Conservation (phyloP, 2,888 invertebrate species). For the Aphodius sticticus region DNA sequence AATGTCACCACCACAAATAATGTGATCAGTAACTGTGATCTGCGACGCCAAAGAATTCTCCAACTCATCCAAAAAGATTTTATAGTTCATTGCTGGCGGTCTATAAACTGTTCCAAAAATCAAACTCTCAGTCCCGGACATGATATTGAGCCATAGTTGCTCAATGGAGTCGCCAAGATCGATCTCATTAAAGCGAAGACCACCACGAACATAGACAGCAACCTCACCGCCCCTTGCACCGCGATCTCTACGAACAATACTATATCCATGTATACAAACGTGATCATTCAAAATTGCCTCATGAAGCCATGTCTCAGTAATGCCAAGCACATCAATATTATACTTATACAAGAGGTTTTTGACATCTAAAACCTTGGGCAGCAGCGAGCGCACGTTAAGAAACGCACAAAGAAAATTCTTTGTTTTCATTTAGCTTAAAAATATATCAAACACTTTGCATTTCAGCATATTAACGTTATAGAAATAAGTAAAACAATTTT, state of each 20-base stretch:
- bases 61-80: not conserved
- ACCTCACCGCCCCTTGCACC: not conserved
- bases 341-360: not conserved
- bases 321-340: slow-evolving; percentile 4
- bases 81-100: not conserved
- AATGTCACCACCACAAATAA: not conserved
- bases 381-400: not conserved
- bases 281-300: not conserved
- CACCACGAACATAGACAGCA: not conserved
- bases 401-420: not conserved
- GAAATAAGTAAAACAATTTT: not conserved
- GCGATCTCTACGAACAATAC: not conserved
- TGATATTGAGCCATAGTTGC: not conserved
- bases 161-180: not conserved
- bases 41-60: not conserved
- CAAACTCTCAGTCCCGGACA: not conserved
- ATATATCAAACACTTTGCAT: not conserved
- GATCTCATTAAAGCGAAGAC: not conserved
- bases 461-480: not conserved
- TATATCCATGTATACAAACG: not conserved
- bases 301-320: not conserved
- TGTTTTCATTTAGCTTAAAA: not conserved
- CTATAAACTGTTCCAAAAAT: slow-evolving; percentile 4
- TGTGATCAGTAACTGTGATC: not conserved
- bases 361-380: not conserved